Evolutionary conservation across 2,797 vertebrate species (phyloP), one percentile per base, ranked within the genome.

Genomic region (Adelosebastes latens): DNA sequence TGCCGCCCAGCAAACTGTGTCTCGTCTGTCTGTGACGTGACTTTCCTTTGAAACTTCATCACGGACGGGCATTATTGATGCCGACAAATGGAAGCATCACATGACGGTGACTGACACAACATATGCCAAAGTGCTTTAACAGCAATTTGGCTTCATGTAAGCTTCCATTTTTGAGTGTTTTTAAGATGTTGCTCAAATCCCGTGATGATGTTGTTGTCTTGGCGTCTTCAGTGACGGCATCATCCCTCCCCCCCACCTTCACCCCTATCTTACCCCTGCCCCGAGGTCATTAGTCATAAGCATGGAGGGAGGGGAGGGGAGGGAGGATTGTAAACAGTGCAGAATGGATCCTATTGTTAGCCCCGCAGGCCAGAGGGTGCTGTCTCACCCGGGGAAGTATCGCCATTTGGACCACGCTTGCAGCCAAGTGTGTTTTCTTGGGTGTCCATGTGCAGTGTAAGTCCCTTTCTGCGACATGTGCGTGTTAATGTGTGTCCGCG

Each of bases 301-400:
- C 77, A 72, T 20, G 49, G 56, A 69, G 76, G 42, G 75, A 69
- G 49, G 6, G 42, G 42, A 18, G 6, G 42, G 65, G 84, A 56
- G 64, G 85, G 71, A 71, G 79, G 73, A 75, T 42, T 85, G 84
- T 74, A 39, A 89, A 62, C 65, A 72, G 73, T 31, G 73, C 74
- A 65, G 78, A 76, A 95, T 93, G 88, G 88, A 86, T 86, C 85
- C 92, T 86, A 93, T 94, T 94, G 93, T 94, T 86, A 46, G 79
- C 72, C 84, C 80, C 77, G 58, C 80, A 69, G 90, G 89, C 89
- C 89, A 75, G 81, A 92, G 90, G 87, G 86, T 90, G 88, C 87
- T 85, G 83, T 85, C 88, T 91, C 88, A 89, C 83, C 76, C 87
- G 20, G 71, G 61, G 70, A 91, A 91, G 87, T 77, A 87, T 88